A percentile compares a stretch with the other conserved stretches of the same genome.
These are phyloP conservation scores for Ageneiosus marmoratus DNA, from an alignment of 2,113 vertebrate genomes.

Conservation along the genomic window DNA sequence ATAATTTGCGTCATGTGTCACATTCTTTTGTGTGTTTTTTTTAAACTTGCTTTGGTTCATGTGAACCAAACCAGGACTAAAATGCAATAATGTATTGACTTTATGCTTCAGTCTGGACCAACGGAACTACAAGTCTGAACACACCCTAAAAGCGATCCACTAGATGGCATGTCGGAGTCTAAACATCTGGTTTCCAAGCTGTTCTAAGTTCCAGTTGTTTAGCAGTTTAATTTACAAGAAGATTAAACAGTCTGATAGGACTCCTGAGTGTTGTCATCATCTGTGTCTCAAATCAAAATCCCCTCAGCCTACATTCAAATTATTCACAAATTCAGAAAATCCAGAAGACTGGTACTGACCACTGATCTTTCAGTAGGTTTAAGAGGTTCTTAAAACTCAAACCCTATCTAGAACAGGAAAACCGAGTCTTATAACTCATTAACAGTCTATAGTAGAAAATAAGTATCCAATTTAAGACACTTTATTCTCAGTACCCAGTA, in stretches of 20 bases:
- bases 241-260: not conserved
- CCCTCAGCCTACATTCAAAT: not conserved
- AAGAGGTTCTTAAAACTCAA: not conserved
- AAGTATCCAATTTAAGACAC: not conserved
- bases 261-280: not conserved
- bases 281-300: not conserved
- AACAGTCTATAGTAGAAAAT: not conserved
- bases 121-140: too few relatives aligned
- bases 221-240: not conserved
- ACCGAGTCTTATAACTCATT: not conserved
- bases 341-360: not conserved
- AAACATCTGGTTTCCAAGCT: not conserved
- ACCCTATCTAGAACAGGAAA: not conserved
- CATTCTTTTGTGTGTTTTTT: too few relatives aligned
- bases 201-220: too few relatives aligned
- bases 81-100: too few relatives aligned
- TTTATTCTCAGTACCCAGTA: not conserved
- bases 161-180: not conserved
- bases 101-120: too few relatives aligned
- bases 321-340: not conserved
- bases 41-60: too few relatives aligned
- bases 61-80: too few relatives aligned
- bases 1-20: too few relatives aligned
- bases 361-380: not conserved
- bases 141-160: not conserved